These are phyloP conservation scores for Acanthurus leucopareius DNA, from an alignment of 2,797 vertebrate species.

Conservation along the genomic window DNA sequence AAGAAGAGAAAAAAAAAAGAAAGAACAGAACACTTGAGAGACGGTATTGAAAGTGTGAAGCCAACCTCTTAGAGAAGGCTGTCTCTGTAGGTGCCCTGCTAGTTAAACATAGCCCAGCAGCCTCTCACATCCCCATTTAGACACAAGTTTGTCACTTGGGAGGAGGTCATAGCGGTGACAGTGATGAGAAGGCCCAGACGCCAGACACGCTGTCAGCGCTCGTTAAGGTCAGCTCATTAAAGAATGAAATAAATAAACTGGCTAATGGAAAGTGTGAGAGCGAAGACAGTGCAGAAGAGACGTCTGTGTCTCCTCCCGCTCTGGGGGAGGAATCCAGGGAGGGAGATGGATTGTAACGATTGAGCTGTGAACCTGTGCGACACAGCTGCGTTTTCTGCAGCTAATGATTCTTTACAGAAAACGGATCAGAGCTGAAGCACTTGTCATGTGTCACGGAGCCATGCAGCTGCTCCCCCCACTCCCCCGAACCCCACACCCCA, in stretches of 20 bases:
- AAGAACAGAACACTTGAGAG: conserved; percentile 61
- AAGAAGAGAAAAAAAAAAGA: conserved; percentile 18
- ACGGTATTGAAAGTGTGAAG: conserved; percentile 60
- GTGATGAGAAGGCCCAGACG: conserved; percentile 76
- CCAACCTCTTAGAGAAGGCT: conserved; percentile 58
- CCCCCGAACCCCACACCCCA: too few relatives aligned
- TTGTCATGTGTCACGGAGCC: conserved; percentile 78
- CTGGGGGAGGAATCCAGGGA: conserved; percentile 52
- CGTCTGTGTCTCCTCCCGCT: conserved; percentile 47
- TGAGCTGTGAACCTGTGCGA: conserved; percentile 74
- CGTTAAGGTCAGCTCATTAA: conserved; percentile 84
- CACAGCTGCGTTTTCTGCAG: conserved; percentile 73
- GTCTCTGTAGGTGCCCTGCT: conserved; percentile 75
- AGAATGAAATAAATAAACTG: conserved; percentile 75
- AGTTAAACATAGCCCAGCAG: conserved; percentile 83
- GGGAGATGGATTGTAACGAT: conserved; percentile 61
- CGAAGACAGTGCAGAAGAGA: conserved; percentile 44
- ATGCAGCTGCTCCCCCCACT: conserved; percentile 51
- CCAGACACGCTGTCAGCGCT: conserved; percentile 79
- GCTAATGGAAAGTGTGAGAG: conserved; percentile 62
- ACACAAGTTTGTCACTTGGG: conserved; percentile 76
- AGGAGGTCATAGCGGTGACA: conserved; percentile 79
- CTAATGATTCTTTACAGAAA: conserved; percentile 83
- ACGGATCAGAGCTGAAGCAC: conserved; percentile 75
- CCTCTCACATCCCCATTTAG: conserved; percentile 84